These are phyloP conservation scores for Grallaria varia DNA, from an alignment of 2,113 vertebrate species.

Conservation along the genomic window DNA sequence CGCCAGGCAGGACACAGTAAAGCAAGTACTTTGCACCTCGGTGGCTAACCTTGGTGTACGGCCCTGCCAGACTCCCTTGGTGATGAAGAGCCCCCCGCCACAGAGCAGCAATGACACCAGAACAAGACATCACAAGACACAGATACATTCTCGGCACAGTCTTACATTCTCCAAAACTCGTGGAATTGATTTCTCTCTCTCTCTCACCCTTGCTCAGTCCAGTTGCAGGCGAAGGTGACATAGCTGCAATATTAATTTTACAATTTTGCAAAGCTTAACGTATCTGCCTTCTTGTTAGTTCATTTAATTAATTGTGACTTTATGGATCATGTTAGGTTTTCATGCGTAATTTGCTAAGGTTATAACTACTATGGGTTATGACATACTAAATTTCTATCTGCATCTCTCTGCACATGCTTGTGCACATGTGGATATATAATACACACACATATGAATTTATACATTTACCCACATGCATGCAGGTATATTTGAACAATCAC, in stretches of 20 bases:
- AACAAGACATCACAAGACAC: conserved; percentile 74
- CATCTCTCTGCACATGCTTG: not conserved
- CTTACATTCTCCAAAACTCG: conserved; percentile 86
- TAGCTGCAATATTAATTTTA: conserved; percentile 84
- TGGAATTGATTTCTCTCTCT: conserved; percentile 81
- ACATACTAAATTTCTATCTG: not conserved
- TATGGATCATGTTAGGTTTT: conserved; percentile 53
- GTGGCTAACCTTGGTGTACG: not conserved
- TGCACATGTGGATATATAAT: not conserved
- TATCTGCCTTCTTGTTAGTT: conserved; percentile 61
- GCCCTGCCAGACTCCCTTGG: conserved; percentile 9
- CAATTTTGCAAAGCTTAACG: conserved; percentile 76
- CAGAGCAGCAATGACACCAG: conserved; percentile 58
- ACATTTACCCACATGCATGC: not conserved
- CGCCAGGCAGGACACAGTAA: not conserved
- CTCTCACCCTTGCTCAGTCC: conserved; percentile 84
- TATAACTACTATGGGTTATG: not conserved
- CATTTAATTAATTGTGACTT: conserved; percentile 47
- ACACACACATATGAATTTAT: not conserved
- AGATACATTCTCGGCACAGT: conserved; percentile 54
- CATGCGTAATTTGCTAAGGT: conserved; percentile 48
- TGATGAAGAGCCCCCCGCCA: conserved; percentile 17
- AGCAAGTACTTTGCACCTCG: not conserved
- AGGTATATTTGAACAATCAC: not conserved
- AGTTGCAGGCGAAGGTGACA: conserved; percentile 82